Conservation (phyloP, 2,888 invertebrate species). For the Griposia aprilina region DNA sequence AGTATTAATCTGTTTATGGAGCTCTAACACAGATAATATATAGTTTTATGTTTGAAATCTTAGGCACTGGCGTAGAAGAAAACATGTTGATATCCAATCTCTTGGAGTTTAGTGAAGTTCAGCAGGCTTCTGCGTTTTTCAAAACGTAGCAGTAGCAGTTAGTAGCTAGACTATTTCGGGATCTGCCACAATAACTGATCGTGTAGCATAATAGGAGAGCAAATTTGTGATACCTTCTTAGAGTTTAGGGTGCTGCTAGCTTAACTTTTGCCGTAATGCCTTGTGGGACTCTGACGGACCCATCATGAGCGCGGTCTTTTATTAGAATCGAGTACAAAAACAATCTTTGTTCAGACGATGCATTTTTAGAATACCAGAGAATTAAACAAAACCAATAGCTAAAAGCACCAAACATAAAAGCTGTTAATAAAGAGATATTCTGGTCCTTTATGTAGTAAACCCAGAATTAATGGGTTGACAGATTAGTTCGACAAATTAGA, state of each 20-base stretch:
- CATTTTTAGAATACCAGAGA: background rate
- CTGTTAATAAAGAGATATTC: slow-evolving; percentile 1
- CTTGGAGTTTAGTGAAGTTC: background rate
- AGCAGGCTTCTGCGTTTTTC: background rate
- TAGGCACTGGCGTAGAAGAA: background rate
- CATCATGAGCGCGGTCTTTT: background rate
- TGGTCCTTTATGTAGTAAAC: slow-evolving; percentile 13
- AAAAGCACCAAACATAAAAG: slow-evolving; percentile 2
- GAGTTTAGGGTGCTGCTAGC: background rate
- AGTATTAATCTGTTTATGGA: slow-evolving; percentile 9
- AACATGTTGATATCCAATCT: background rate
- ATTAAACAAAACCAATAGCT: background rate
- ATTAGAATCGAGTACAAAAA: background rate
- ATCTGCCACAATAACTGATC: background rate
- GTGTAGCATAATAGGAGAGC: background rate
- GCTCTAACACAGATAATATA: background rate
- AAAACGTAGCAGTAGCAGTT: background rate
- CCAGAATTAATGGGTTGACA: slow-evolving; percentile 64
- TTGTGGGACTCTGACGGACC: background rate
- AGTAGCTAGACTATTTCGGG: too few relatives aligned
- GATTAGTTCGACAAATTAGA: slow-evolving; percentile 67
- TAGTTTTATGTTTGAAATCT: background rate
- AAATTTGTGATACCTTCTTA: background rate
- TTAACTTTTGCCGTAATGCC: background rate
- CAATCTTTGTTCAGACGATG: background rate